Conservation (phyloP, 2,888 invertebrate genomes). For the Mythimna pallens region DNA sequence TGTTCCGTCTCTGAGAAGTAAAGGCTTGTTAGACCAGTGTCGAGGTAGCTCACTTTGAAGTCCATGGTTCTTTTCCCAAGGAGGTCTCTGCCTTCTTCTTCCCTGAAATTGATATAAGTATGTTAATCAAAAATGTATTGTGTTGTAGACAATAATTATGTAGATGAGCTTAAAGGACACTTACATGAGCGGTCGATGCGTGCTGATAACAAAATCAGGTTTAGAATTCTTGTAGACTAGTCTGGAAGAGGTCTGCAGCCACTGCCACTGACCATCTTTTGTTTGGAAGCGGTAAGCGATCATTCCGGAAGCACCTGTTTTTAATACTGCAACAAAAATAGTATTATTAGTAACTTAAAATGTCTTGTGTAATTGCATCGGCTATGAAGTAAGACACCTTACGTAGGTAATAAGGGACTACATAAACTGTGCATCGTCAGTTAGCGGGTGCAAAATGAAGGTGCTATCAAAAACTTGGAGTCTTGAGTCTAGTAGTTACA, state of each 20-base stretch:
- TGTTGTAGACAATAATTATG: too few relatives aligned
- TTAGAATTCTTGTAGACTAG: slow-evolving; percentile 99
- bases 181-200: slow-evolving; percentile 99
- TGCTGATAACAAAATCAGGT: slow-evolving; percentile 99
- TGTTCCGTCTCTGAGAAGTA: slow-evolving; percentile 97
- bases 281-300: slow-evolving; percentile 99
- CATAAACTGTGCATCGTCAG: too few relatives aligned
- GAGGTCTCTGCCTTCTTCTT: slow-evolving; percentile 99
- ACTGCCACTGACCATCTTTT: slow-evolving; percentile 98
- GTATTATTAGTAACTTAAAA: not conserved
- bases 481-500: not conserved
- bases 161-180: slow-evolving; percentile 73
- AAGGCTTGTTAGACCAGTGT: slow-evolving; percentile 97
- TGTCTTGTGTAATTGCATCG: not conserved
- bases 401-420: not conserved
- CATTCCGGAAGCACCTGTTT: slow-evolving; percentile 99
- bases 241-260: slow-evolving; percentile 98
- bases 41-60: slow-evolving; percentile 99
- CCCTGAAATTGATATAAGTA: slow-evolving; percentile 91
- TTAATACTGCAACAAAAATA: slow-evolving; percentile 94
- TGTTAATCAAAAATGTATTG: too few relatives aligned
- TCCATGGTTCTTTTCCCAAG: slow-evolving; percentile 99
- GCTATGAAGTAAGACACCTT: not conserved
- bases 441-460: not conserved
- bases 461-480: too few relatives aligned